These are phyloP conservation scores for Bugula neritina DNA, from an alignment of 2,888 invertebrate genomes.

Conservation along the genomic window DNA sequence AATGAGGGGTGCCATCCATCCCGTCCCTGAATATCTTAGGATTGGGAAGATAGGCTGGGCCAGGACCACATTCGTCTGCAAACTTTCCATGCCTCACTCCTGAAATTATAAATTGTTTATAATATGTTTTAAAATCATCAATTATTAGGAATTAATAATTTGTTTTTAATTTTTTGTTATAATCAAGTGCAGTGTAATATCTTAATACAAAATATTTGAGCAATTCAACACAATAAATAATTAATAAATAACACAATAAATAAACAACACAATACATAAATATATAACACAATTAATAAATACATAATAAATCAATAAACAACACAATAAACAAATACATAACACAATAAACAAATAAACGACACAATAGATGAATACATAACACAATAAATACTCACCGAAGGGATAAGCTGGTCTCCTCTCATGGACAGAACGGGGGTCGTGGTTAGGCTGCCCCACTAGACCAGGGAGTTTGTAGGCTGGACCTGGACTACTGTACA, in stretches of 20 bases:
- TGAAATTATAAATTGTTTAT: background rate
- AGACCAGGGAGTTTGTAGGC: conserved; percentile 39
- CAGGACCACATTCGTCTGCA: conserved; percentile 31
- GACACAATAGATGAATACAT: no score
- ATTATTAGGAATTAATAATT: background rate
- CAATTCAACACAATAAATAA: no score
- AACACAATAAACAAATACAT: no score
- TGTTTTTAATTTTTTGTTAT: no score
- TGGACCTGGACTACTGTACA: conserved; percentile 40
- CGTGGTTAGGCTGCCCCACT: conserved; percentile 35
- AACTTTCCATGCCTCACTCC: conserved; percentile 33
- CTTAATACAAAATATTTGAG: no score
- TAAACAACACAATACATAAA: no score
- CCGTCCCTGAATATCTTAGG: conserved; percentile 32
- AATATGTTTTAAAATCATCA: background rate
- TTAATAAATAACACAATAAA: no score
- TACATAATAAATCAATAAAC: no score
- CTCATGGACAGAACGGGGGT: conserved; percentile 37
- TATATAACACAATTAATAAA: no score
- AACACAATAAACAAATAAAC: no score
- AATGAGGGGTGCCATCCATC: conserved; percentile 35
- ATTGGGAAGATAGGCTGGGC: conserved; percentile 30
- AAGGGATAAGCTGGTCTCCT: conserved; percentile 36
- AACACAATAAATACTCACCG: no score
- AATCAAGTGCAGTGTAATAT: no score